Conservation (phyloP, 2,797 vertebrate species). For the Helarctos malayanus region DNA sequence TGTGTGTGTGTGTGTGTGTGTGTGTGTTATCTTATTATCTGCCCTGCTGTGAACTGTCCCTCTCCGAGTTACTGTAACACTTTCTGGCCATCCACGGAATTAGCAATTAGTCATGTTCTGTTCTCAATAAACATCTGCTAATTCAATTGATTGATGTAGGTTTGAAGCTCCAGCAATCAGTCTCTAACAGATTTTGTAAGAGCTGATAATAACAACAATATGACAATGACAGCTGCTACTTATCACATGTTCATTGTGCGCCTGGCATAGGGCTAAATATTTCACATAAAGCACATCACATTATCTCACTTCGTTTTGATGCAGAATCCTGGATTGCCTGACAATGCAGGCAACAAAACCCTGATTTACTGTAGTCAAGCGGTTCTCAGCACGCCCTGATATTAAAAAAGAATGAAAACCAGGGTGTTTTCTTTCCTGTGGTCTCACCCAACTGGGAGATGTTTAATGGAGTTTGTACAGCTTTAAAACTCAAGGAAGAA, state of each 20-base stretch:
- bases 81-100: constrained; percentile 11
- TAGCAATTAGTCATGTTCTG: neutral
- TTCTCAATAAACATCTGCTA: constrained; percentile 17
- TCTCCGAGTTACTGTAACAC: neutral
- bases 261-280: neutral
- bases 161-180: constrained; percentile 25
- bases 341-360: neutral
- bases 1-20: neutral
- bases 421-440: neutral
- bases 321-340: neutral
- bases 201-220: neutral
- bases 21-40: neutral
- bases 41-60: neutral
- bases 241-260: neutral
- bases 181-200: neutral
- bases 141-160: constrained; percentile 3
- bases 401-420: neutral
- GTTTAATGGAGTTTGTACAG: neutral
- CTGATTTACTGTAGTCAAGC: neutral
- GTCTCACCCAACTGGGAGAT: neutral
- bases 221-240: neutral
- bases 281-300: neutral
- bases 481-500: constrained; percentile 43
- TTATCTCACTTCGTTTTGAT: neutral
- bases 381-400: neutral